Percentiles rank a stretch among this genome's conserved stretches.
These are phyloP conservation scores for Nephrotoma appendiculata DNA, from an alignment of 2,888 invertebrate genomes.

Conservation along the genomic window DNA sequence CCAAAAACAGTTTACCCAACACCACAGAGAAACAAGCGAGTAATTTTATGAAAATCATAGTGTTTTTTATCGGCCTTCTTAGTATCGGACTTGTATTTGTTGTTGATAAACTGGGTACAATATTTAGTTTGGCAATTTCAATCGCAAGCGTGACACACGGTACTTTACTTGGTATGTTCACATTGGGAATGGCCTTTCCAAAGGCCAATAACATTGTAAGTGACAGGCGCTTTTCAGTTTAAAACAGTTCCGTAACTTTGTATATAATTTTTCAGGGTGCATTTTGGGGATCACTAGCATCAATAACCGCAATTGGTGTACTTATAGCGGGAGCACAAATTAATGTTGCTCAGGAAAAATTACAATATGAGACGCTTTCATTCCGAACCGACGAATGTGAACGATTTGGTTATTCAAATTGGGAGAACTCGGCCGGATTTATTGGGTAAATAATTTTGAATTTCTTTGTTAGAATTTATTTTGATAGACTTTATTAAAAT, in stretches of 20 bases:
- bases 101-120: conserved; percentile 46
- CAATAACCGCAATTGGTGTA: conserved; percentile 37
- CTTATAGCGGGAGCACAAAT: conserved; percentile 38
- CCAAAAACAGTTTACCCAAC: conserved; percentile 20
- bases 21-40: conserved; percentile 21
- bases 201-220: conserved; percentile 44
- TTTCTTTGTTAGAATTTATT: not conserved
- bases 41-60: conserved; percentile 20
- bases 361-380: conserved; percentile 9
- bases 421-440: not conserved
- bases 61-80: conserved; percentile 19
- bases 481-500: too few relatives aligned
- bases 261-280: conserved; percentile 27
- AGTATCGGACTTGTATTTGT: conserved; percentile 42
- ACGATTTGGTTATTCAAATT: not conserved
- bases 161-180: conserved; percentile 50
- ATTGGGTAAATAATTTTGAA: not conserved
- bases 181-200: conserved; percentile 51
- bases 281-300: conserved; percentile 36
- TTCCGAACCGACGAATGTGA: conserved; percentile 14
- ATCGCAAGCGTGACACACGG: conserved; percentile 51
- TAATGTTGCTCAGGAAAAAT: conserved; percentile 25
- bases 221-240: conserved; percentile 13
- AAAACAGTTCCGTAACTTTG: not conserved
- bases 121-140: conserved; percentile 48